Evolutionary conservation across 2,113 vertebrate species (phyloP).

Genomic region (Cephalopterus ornatus): DNA sequence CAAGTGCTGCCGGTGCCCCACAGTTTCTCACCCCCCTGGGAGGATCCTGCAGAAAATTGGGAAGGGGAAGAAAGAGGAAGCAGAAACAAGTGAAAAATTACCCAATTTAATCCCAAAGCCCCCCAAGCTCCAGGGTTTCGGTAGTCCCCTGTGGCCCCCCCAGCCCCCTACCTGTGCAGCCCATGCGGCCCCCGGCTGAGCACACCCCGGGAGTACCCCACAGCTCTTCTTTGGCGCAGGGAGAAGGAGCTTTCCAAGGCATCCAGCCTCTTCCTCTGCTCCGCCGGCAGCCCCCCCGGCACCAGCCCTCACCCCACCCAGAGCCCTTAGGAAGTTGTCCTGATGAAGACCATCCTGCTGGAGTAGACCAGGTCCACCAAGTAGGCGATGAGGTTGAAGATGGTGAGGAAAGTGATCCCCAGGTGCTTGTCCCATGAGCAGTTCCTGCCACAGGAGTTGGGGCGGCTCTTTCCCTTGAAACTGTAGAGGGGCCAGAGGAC

Average conservation of each 20-base stretch:
- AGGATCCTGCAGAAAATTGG: not conserved
- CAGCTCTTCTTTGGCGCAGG: rapidly evolving
- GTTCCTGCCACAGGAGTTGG: rapidly evolving
- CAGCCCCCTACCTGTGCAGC: not conserved
- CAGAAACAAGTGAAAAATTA: constrained; percentile 29
- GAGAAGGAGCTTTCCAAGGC: constrained; percentile 4
- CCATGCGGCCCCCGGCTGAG: rapidly evolving
- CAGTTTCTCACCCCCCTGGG: not conserved
- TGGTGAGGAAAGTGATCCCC: constrained; percentile 80
- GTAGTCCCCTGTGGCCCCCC: not conserved
- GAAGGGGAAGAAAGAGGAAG: not conserved
- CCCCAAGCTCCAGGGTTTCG: not conserved
- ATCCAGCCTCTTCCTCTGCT: not conserved
- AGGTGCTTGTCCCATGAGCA: constrained; percentile 63
- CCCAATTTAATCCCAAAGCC: constrained; percentile 30
- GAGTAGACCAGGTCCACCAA: constrained; percentile 83
- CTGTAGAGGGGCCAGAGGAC: constrained; percentile 86
- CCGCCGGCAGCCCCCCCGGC: rapidly evolving
- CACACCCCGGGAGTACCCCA: rapidly evolving
- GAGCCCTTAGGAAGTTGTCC: not conserved
- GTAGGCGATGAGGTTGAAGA: constrained; percentile 83
- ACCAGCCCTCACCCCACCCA: not conserved
- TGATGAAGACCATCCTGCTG: constrained; percentile 76
- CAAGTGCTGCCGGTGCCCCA: too few relatives aligned
- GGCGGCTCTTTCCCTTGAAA: constrained; percentile 5